Evolutionary conservation across 1,140 invertebrate species (phyloP).

Genomic region (Drosophila azteca): DNA sequence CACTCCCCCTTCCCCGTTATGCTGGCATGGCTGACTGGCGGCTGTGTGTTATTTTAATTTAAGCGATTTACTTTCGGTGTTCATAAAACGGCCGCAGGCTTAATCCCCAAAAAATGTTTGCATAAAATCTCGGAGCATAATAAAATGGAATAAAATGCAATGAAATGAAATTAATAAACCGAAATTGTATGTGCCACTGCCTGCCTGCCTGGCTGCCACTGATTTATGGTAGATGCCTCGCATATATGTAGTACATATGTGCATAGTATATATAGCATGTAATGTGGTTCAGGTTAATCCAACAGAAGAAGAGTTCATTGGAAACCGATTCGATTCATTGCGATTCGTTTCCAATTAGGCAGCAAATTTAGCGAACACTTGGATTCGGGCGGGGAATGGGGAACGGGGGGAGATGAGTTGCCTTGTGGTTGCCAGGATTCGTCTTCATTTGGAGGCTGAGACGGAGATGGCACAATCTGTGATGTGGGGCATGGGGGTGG

Average conservation of each 20-base stretch:
- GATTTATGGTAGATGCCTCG: constrained; percentile 5
- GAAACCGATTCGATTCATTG: constrained; percentile 15
- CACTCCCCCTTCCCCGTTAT: too few species aligned
- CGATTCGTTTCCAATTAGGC: constrained; percentile 33
- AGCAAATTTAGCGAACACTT: constrained; percentile 4
- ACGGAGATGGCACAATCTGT: too few species aligned
- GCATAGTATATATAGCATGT: too few species aligned
- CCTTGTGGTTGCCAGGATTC: too few species aligned
- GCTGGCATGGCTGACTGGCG: neutral
- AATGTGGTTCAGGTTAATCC: constrained; percentile 8
- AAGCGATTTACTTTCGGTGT: constrained; percentile 66
- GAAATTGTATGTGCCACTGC: constrained; percentile 19
- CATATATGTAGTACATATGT: too few species aligned
- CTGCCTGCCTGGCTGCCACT: neutral
- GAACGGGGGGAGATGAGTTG: too few species aligned
- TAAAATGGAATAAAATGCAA: constrained; percentile 49
- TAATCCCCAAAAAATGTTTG: constrained; percentile 39
- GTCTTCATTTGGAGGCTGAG: too few species aligned
- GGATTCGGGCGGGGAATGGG: too few species aligned
- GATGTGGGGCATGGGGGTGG: too few species aligned
- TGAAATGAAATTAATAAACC: constrained; percentile 40
- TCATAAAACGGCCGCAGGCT: constrained; percentile 62
- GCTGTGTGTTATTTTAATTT: constrained; percentile 72
- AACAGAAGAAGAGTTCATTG: constrained; percentile 10
- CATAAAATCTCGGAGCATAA: constrained; percentile 41